Evolutionary conservation across 2,888 invertebrate genomes (phyloP), one percentile per base, ranked within the genome.

Genomic region (Sialis fuliginosa): DNA sequence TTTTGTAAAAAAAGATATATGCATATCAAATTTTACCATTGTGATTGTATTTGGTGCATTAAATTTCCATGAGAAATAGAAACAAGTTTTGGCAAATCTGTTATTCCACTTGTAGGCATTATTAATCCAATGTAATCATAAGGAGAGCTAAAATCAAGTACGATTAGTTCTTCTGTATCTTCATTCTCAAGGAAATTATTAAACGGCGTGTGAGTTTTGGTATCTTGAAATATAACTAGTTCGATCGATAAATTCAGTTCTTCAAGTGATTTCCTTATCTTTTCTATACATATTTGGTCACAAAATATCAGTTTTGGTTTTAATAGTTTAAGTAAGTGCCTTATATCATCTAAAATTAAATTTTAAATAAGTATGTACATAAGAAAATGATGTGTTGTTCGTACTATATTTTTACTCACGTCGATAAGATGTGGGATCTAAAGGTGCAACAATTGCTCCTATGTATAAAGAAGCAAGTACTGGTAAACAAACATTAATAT

Each of bases 291-390:
- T n/a, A 12, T 6, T 5, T 39, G 35, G 33, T 45, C 45, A 32
- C 45, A 45, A 32, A 45, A 45, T 30, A 45, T 45, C 7, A 45
- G 22, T 39, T 45, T 45, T 39, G 45, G 45, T 31, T 45, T 39
- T 2, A 35, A 9, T 13, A 45, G 30, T 32, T 34, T 12, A 2
- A 45, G 12, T 31, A 45, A 33, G 32, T 45, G 45, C 39, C 39
- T 45, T 6, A 45, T 30, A 31, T 45, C 45, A 6, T 34, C 45
- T 45, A 33, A 6, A 45, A 45, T 8, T 33, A 33, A 8, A 12
- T 33, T 44, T 33, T 43, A n/a, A n/a, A 1, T 22, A n/a, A n/a
- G n/a, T 7, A 31, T 9, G 2, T n/a, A 1, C 7, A 10, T 10
- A 40, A 40, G 12, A 40, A 40, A 40, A 40, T 2, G 9, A 40